phyloP scores from a whole-genome alignment of 2,797 vertebrate genomes.

The Syngnathus acus region DNA sequence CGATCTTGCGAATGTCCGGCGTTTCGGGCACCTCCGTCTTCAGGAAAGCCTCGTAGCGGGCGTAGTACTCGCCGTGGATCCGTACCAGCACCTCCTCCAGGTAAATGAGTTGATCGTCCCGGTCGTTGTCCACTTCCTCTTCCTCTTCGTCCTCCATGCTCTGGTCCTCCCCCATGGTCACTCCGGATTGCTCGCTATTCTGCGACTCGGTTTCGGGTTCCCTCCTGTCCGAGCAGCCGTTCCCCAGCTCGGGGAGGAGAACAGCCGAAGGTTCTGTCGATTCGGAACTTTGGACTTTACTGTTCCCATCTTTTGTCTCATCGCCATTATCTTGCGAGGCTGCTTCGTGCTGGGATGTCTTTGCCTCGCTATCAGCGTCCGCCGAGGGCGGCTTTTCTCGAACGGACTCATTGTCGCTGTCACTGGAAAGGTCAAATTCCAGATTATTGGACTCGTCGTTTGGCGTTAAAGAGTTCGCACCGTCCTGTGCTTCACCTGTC shows the following conservation, averaged over 20 bases:
- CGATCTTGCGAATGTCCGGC: constrained; percentile 90
- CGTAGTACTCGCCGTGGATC: constrained; percentile 87
- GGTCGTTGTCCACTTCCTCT: constrained; percentile 77
- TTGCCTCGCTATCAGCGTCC: constrained; percentile 40
- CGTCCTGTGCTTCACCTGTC: constrained; percentile 38
- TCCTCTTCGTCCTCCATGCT: constrained; percentile 88
- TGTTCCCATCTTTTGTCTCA: constrained; percentile 31
- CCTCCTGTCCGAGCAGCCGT: constrained; percentile 79
- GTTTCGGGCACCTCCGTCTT: constrained; percentile 70
- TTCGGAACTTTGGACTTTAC: constrained; percentile 30
- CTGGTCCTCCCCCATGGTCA: constrained; percentile 91
- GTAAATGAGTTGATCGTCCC: constrained; percentile 92
- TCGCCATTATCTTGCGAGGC: constrained; percentile 24
- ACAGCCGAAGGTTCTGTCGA: constrained; percentile 44
- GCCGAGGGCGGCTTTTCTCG: constrained; percentile 57
- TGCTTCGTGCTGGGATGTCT: constrained; percentile 26
- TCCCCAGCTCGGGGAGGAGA: constrained; percentile 79
- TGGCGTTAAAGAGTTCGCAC: constrained; percentile 30
- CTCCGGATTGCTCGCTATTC: constrained; percentile 91
- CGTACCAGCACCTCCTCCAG: constrained; percentile 89
- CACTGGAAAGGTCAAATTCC: constrained; percentile 89
- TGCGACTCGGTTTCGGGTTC: constrained; percentile 93
- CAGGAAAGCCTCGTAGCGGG: constrained; percentile 79
- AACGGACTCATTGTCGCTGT: constrained; percentile 78
- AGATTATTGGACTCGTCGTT: constrained; percentile 65